A percentile compares a stretch with the other conserved stretches of the same genome.
Conservation (phyloP, 2,888 invertebrate species). For the Napeogenes inachia region DNA sequence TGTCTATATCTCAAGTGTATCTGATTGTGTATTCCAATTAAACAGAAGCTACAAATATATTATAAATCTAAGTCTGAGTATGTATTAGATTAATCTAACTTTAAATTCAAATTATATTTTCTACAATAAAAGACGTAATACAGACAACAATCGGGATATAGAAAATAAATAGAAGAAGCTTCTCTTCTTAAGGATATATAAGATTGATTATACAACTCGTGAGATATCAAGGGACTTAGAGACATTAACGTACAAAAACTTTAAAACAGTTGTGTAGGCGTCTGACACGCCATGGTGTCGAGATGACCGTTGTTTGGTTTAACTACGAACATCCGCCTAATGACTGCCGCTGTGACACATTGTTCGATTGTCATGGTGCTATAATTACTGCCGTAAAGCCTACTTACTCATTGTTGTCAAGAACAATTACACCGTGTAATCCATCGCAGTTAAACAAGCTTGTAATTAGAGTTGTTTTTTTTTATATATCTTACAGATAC, state of each 20-base stretch:
- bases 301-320: conserved; percentile 68
- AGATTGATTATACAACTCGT: conserved; percentile 7
- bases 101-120: too few relatives aligned
- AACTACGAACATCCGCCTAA: conserved; percentile 70
- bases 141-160: too few relatives aligned
- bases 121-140: too few relatives aligned
- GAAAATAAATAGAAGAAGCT: neutral
- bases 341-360: conserved; percentile 46
- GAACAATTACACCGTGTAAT: conserved; percentile 10
- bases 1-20: too few relatives aligned
- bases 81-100: too few relatives aligned
- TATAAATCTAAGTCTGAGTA: too few relatives aligned
- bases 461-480: neutral
- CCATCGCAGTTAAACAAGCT: neutral
- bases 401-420: conserved; percentile 11
- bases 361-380: conserved; percentile 27
- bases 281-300: conserved; percentile 56
- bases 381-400: conserved; percentile 19
- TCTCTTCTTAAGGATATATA: conserved; percentile 6
- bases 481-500: neutral
- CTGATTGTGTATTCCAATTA: too few relatives aligned
- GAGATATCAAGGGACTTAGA: conserved; percentile 34
- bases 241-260: conserved; percentile 39
- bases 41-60: too few relatives aligned
- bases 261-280: conserved; percentile 57